These are phyloP conservation scores for Allolobophora icterica DNA, from an alignment of 2,888 invertebrate genomes.

Conservation along the genomic window DNA sequence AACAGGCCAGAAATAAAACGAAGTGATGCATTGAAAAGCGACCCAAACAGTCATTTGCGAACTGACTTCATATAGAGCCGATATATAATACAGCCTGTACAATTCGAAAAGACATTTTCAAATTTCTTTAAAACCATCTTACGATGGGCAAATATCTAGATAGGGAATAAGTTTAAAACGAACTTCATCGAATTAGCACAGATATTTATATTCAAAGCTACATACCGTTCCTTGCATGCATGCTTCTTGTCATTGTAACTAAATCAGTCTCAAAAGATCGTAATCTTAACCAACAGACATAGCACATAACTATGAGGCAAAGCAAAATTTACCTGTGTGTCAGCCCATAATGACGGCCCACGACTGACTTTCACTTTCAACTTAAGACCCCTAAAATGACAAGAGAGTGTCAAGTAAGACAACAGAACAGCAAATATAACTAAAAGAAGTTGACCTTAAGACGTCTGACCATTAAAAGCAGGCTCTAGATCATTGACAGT, in stretches of 20 bases:
- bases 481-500: background rate
- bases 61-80: too few species aligned
- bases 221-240: background rate
- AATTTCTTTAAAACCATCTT: too few species aligned
- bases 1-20: too few species aligned
- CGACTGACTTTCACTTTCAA: slow-evolving; percentile 37
- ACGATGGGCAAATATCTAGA: too few species aligned
- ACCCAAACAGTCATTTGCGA: too few species aligned
- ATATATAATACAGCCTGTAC: too few species aligned
- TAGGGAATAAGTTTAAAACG: background rate
- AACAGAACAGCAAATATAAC: background rate
- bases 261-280: background rate
- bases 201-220: background rate
- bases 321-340: slow-evolving; percentile 41
- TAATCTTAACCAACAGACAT: background rate
- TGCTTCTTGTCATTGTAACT: background rate
- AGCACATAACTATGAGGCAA: background rate
- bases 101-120: too few species aligned
- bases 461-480: background rate
- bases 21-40: too few species aligned
- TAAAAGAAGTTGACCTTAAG: background rate
- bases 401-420: background rate
- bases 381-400: slow-evolving; percentile 42
- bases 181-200: background rate
- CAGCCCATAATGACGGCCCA: slow-evolving; percentile 41